A percentile compares a stretch with the other conserved stretches of the same genome.
phyloP scores from a whole-genome alignment of 92 coral and sea anemone species.

The Heteractis magnifica region DNA sequence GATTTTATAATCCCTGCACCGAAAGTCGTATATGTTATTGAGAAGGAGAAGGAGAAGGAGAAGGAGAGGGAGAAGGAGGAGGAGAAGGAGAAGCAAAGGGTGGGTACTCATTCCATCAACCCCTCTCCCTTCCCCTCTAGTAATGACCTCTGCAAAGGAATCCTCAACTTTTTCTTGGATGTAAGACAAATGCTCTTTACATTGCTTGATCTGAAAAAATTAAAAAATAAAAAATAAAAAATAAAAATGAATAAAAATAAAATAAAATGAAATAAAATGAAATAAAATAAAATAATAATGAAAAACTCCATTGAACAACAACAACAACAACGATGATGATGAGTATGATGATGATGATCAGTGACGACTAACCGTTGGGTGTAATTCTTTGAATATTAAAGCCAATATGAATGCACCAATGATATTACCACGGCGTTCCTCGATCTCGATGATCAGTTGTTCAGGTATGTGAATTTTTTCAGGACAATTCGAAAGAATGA shows the following conservation, averaged over 20 bases:
- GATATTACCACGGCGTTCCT: slow-evolving; percentile 1
- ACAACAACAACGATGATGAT: too few species aligned
- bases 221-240: neutral
- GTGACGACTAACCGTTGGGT: neutral
- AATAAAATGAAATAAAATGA: too few species aligned
- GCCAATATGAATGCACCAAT: neutral
- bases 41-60: too few species aligned
- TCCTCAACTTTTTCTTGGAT: neutral
- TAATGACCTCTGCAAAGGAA: neutral
- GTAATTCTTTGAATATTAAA: neutral
- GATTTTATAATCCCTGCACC: too few species aligned
- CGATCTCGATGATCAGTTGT: neutral
- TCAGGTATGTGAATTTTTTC: slow-evolving; percentile 5
- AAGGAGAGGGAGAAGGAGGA: too few species aligned
- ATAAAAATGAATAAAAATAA: too few species aligned
- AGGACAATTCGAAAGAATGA: neutral
- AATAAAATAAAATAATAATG: too few species aligned
- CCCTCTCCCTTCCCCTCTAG: neutral
- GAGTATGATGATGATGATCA: too few species aligned
- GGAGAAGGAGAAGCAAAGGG: neutral
- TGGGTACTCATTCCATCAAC: too few species aligned
- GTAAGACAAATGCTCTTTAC: neutral
- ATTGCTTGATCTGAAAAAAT: neutral
- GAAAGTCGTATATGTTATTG: too few species aligned
- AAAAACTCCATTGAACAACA: too few species aligned